These are phyloP conservation scores for Parnassius mnemosyne DNA, from an alignment of 2,888 invertebrate species.

Conservation along the genomic window DNA sequence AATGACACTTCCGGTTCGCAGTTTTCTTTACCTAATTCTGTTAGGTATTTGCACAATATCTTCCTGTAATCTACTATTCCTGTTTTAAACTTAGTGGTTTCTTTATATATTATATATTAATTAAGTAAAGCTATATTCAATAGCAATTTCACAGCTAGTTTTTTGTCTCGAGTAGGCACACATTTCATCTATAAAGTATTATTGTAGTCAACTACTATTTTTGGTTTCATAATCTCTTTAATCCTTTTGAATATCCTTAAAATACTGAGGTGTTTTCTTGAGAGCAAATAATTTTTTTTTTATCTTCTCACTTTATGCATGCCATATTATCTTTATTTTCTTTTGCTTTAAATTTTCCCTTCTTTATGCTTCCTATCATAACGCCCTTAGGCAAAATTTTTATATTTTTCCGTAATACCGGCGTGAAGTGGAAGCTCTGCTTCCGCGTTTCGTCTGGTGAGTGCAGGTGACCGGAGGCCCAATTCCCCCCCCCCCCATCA, in stretches of 20 bases:
- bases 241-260: slow-evolving; percentile 13
- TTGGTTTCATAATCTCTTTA: slow-evolving; percentile 14
- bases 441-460: too few species aligned
- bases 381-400: not conserved
- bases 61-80: too few species aligned
- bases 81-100: too few species aligned
- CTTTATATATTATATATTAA: slow-evolving; percentile 31
- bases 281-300: too few species aligned
- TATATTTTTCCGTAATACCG: not conserved
- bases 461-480: too few species aligned
- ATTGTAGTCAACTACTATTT: slow-evolving; percentile 21
- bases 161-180: slow-evolving; percentile 30
- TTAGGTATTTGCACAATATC: slow-evolving; percentile 7
- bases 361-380: not conserved
- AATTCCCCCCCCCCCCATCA: too few species aligned
- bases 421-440: too few species aligned
- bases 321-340: slow-evolving; percentile 22
- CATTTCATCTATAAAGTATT: slow-evolving; percentile 23
- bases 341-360: slow-evolving; percentile 27
- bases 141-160: slow-evolving; percentile 37
- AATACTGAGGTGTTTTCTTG: too few species aligned
- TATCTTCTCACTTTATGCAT: not conserved
- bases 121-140: slow-evolving; percentile 37
- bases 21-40: slow-evolving; percentile 31
- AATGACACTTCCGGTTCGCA: too few species aligned